A percentile compares a stretch with the other conserved stretches of the same genome.
These are phyloP conservation scores for Cyphomyrmex costatus DNA, from an alignment of 1,140 invertebrate species.

Conservation along the genomic window DNA sequence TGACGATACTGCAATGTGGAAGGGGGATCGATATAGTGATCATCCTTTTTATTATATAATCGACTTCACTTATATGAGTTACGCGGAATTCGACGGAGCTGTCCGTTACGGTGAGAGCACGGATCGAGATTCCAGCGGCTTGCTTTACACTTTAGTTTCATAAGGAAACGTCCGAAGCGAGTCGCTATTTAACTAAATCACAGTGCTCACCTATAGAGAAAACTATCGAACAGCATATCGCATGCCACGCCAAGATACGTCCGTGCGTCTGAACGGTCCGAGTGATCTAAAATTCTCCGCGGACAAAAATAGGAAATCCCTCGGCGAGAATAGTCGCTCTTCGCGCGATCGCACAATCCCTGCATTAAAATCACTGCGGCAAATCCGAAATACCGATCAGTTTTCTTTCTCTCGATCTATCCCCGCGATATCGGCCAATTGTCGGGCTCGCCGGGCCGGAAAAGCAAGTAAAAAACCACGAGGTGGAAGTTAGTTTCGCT, in stretches of 20 bases:
- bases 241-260: conserved; percentile 18
- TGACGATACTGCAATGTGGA: not conserved
- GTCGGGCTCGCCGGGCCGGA: conserved; percentile 31
- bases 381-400: conserved; percentile 20
- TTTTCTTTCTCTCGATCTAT: not conserved
- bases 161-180: conserved; percentile 57
- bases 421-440: conserved; percentile 11
- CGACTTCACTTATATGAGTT: not conserved
- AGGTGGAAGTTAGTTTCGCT: conserved; percentile 61
- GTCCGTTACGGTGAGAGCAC: conserved; percentile 57
- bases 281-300: conserved; percentile 40
- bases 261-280: not conserved
- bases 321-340: not conserved
- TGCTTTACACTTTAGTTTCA: conserved; percentile 53
- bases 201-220: conserved; percentile 45
- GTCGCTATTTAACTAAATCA: conserved; percentile 68
- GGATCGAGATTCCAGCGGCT: conserved; percentile 64
- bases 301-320: conserved; percentile 36
- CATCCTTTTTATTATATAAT: conserved; percentile 21
- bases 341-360: not conserved
- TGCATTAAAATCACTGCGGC: conserved; percentile 45
- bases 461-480: conserved; percentile 45
- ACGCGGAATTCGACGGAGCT: conserved; percentile 53
- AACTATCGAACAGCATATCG: conserved; percentile 47
- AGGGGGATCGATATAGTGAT: not conserved